Evolutionary conservation across 2,888 invertebrate genomes (phyloP), one percentile per base, ranked within the genome.

Genomic region (Aspidiotus destructor): DNA sequence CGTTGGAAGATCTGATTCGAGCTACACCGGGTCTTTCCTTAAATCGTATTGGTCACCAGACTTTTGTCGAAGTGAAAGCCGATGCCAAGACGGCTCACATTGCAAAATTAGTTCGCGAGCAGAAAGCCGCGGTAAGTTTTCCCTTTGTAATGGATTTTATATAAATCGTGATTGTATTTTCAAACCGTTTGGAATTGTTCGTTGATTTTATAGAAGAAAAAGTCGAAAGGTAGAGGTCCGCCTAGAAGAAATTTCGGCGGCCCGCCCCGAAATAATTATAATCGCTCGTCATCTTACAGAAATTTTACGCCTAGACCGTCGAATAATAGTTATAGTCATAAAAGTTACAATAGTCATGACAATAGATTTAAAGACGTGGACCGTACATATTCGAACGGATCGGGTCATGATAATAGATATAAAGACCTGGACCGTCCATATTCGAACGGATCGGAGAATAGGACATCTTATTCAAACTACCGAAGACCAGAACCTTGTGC

Each of bases 51-150:
- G 28, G 65, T 10, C 11, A n/a, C 9, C 58, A 65, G 28, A 28
- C 55, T 1, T 65, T 48, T 17, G 15, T 65, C 16, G 60, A 60
- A 48, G 65, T 65, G 0, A 58, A 65, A 57, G 28, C 57, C 2
- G 65, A 65, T 13, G 65, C 41, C 44, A 65, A 65, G 48, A 65
- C 65, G 9, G 48, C 48, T 7, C 65, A 65, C n/a, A 65, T 65
- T 28, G 40, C 65, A 8, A 65, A 42, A 9, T 28, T 65, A 44
- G 65, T 65, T n/a, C 57, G 60, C 2, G 65, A 41, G 3, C 65
- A 65, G 58, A 44, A 55, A 58, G 0, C 48, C 7, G 7, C 60
- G 7, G 65, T 65, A 60, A 65, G 60, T 65, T 28, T 40, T 41
- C 6, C 5, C n/a, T 3, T 28, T 28, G 28, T 28, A 5, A 28